Conservation (phyloP, 2,888 invertebrate genomes). For the Caenorhabditis virilis region DNA sequence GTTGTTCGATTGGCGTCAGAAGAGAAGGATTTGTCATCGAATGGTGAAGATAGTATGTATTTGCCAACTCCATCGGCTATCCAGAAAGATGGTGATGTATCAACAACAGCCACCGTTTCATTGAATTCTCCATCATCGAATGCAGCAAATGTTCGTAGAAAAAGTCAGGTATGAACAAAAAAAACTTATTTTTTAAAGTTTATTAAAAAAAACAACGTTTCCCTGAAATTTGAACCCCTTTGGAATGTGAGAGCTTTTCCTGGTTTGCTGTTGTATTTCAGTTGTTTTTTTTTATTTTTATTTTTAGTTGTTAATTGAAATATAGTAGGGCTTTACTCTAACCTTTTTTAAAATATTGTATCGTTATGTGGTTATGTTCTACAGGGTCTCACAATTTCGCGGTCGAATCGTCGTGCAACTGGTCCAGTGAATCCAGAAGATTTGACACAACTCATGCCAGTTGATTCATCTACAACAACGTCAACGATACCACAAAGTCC, state of each 20-base stretch:
- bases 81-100: constrained; percentile 27
- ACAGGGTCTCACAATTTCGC: constrained; percentile 51
- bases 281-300: not conserved
- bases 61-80: too few species aligned
- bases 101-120: constrained; percentile 39
- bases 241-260: not conserved
- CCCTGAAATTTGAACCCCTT: not conserved
- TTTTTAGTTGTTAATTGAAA: too few species aligned
- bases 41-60: constrained; percentile 9
- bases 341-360: constrained; percentile 4
- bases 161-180: constrained; percentile 47
- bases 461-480: not conserved
- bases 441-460: constrained; percentile 9
- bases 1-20: constrained; percentile 42
- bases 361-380: constrained; percentile 8
- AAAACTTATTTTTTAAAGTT: not conserved
- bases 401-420: constrained; percentile 61
- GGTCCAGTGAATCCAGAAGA: constrained; percentile 63
- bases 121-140: constrained; percentile 29
- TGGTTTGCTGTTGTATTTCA: not conserved
- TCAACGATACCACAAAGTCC: constrained; percentile 5
- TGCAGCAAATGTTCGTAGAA: constrained; percentile 50
- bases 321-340: too few species aligned
- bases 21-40: constrained; percentile 37
- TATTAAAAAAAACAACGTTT: not conserved